These are phyloP conservation scores for Danaus plexippus DNA, from an alignment of 1,140 invertebrate genomes.

Conservation along the genomic window DNA sequence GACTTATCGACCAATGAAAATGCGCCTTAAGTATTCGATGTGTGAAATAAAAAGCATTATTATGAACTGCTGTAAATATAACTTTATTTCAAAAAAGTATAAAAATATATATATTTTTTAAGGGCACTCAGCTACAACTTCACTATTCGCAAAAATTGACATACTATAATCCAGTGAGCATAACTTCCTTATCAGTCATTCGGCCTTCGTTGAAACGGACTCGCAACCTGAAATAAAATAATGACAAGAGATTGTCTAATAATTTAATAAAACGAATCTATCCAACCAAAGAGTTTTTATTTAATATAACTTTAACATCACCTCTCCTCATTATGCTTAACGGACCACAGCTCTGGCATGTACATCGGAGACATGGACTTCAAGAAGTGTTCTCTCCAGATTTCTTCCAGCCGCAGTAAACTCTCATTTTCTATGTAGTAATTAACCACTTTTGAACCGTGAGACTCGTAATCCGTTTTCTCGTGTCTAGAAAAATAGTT, in stretches of 20 bases:
- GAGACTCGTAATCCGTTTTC: conserved; percentile 74
- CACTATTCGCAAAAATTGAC: too few species aligned
- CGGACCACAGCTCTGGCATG: conserved; percentile 84
- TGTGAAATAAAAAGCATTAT: too few species aligned
- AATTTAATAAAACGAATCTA: neutral
- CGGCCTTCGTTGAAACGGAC: conserved; percentile 69
- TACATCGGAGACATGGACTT: conserved; percentile 79
- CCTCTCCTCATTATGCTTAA: conserved; percentile 77
- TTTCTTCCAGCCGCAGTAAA: conserved; percentile 78
- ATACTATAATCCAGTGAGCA: too few species aligned
- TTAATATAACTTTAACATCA: conserved; percentile 7
- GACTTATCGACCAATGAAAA: too few species aligned
- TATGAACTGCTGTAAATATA: too few species aligned
- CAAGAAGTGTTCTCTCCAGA: conserved; percentile 86
- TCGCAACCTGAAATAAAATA: conserved; percentile 54
- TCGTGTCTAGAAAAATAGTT: conserved; percentile 37
- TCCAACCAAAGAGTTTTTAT: conserved; percentile 1
- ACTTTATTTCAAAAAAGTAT: too few species aligned
- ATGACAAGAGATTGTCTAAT: conserved; percentile 1
- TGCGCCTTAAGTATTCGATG: too few species aligned
- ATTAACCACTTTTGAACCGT: conserved; percentile 79
- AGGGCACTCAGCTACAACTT: too few species aligned
- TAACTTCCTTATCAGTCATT: conserved; percentile 52
- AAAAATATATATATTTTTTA: too few species aligned
- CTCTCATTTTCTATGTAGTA: conserved; percentile 72